phyloP scores from a whole-genome alignment of 2,797 vertebrate genomes.

The Molossus alvarezi region DNA sequence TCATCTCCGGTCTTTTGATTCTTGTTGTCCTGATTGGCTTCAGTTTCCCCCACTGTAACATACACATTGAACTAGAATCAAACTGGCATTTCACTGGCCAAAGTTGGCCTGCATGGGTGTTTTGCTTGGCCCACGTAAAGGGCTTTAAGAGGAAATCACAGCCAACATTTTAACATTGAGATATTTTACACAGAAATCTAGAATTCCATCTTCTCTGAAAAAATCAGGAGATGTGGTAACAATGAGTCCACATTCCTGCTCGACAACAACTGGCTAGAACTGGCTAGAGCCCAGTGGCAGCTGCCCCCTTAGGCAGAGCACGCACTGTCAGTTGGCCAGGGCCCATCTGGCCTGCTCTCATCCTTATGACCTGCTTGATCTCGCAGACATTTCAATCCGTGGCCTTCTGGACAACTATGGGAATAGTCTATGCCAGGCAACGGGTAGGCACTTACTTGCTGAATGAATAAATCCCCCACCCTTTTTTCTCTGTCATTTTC shows the following conservation, averaged over 20 bases:
- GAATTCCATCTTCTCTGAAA: not conserved
- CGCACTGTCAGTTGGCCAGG: not conserved
- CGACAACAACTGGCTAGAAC: not conserved
- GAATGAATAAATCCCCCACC: not conserved
- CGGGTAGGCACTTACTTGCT: not conserved
- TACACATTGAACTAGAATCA: not conserved
- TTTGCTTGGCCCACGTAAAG: not conserved
- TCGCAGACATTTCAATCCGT: not conserved
- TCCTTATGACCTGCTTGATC: not conserved
- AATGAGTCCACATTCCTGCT: not conserved
- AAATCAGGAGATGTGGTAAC: not conserved
- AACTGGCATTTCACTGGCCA: not conserved
- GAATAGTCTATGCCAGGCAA: not conserved
- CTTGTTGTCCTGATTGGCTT: conserved; percentile 6
- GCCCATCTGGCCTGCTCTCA: not conserved
- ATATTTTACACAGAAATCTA: not conserved
- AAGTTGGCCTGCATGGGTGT: not conserved
- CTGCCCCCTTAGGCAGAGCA: not conserved
- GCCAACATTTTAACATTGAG: not conserved
- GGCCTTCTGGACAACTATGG: not conserved
- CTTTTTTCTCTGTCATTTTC: not conserved
- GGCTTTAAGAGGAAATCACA: conserved; percentile 4
- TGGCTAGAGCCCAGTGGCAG: not conserved
- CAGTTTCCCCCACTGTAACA: not conserved
- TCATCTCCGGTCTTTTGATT: not conserved